A percentile compares a stretch with the other conserved stretches of the same genome.
Evolutionary conservation across 2,797 vertebrate species (phyloP).

Genomic region (Spinus olivaceus): DNA sequence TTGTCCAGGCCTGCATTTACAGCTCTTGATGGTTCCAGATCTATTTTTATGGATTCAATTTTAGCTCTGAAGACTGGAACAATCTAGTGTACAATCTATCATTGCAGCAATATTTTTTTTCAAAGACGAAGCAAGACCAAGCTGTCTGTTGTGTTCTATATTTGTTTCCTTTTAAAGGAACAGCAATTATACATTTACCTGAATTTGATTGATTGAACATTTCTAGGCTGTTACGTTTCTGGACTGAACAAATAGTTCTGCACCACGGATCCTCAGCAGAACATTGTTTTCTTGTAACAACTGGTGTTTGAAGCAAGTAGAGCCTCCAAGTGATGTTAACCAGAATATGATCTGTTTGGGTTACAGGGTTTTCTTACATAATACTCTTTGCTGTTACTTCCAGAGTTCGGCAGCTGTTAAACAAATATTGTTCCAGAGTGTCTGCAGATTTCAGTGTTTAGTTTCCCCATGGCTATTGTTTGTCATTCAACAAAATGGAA

Average conservation of each 20-base stretch:
- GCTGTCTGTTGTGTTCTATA: neutral
- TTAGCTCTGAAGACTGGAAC: constrained; percentile 7
- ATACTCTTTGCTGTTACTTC: constrained; percentile 54
- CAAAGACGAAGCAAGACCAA: neutral
- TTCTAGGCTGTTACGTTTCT: neutral
- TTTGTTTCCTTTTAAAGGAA: constrained; percentile 7
- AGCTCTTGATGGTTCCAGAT: neutral
- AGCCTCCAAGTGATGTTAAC: constrained; percentile 44
- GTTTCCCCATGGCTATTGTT: constrained; percentile 34
- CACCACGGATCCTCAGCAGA: neutral
- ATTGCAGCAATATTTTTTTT: neutral
- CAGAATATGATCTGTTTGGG: constrained; percentile 70
- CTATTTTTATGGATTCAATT: neutral
- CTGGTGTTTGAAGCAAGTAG: constrained; percentile 29
- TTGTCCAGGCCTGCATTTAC: neutral
- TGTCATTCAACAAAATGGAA: constrained; percentile 40
- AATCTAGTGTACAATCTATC: neutral
- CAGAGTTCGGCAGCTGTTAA: constrained; percentile 64
- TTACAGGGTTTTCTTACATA: constrained; percentile 67
- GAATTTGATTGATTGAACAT: constrained; percentile 20
- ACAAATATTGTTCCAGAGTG: constrained; percentile 50
- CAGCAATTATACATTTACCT: neutral
- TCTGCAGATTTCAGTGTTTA: constrained; percentile 54
- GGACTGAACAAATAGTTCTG: constrained; percentile 30
- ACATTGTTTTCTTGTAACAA: constrained; percentile 19